A percentile compares a stretch with the other conserved stretches of the same genome.
Conservation (phyloP, 2,797 vertebrate genomes). For the Cirrhinus molitorella region DNA sequence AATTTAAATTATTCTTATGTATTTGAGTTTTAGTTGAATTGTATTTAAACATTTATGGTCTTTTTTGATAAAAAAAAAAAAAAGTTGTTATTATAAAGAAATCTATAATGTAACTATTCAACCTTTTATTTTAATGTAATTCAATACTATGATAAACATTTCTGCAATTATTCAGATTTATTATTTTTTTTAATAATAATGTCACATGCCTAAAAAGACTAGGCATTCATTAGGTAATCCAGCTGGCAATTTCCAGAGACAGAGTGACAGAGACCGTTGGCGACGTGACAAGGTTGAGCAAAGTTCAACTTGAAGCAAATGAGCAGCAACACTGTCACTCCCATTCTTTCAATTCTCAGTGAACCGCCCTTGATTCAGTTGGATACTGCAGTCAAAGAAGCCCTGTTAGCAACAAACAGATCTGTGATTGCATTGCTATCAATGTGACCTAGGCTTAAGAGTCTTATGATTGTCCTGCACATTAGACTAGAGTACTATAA, state of each 20-base stretch:
- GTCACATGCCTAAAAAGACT: neutral
- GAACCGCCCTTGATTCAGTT: neutral
- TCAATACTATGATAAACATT: neutral
- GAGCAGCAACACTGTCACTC: neutral
- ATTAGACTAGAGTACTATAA: neutral
- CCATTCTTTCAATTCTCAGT: neutral
- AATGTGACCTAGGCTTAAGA: neutral
- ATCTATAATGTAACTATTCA: neutral
- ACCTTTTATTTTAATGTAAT: neutral
- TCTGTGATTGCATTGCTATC: neutral
- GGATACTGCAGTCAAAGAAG: neutral
- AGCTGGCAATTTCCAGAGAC: neutral
- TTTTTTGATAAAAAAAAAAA: neutral
- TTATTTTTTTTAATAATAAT: too few relatives aligned
- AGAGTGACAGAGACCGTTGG: neutral
- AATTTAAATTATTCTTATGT: neutral
- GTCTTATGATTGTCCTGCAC: neutral
- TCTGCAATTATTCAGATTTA: too few relatives aligned
- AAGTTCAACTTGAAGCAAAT: slow-evolving; percentile 1
- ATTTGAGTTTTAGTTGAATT: neutral
- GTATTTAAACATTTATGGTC: neutral
- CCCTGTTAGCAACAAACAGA: neutral
- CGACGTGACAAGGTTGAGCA: neutral
- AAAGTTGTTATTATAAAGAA: neutral
- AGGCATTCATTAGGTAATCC: neutral